Evolutionary conservation across 2,113 vertebrate species (phyloP), one percentile per base, ranked within the genome.

Genomic region (Dromaius novaehollandiae): DNA sequence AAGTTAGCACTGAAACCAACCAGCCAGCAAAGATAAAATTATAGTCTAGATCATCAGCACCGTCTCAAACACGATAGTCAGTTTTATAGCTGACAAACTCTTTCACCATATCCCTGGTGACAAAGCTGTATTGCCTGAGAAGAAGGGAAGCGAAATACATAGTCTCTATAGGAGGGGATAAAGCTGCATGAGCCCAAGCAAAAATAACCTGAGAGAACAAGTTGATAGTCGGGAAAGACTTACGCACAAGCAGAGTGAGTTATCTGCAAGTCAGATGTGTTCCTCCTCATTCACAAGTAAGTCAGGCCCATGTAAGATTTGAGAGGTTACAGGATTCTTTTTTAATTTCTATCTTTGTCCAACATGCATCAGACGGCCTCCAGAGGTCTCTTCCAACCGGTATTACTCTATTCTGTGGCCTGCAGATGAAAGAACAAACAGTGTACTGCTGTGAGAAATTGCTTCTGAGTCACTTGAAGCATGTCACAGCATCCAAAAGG

Each of bases 171-270:
- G 10, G 2, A 75, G 32, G 7, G 44, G 20, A 25, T 58, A 77
- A 53, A 9, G 9, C 21, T 48, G 5, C 7, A 17, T n/a, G 13
- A 90, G 5, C 21, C 21, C 36, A 64, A 77, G 21, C 7, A 73
- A 75, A 77, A 42, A 28, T 15, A 69, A 2, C 13, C 3, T 18
- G 9, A 44, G 13, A 22, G 13, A 69, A 0, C 1, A 36, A 64
- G 15, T 0, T 32, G 7, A 32, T 55, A 17, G 4, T 53, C 30
- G 38, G 6, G 11, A 8, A 44, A 64, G 48, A 77, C 5, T 68
- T 73, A 38, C 28, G 36, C 8, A 4, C 1, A 1, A 64, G 24
- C 13, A 48, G 38, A 76, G 6, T 5, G 2, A 7, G 5, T 38
- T 68, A 58, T 3, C 5, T 64, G 36, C 21, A 73, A 77, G 28